Base-by-base conservation (phyloP, 2,113 vertebrate genomes). In the Pampusana beccarii region DNA sequence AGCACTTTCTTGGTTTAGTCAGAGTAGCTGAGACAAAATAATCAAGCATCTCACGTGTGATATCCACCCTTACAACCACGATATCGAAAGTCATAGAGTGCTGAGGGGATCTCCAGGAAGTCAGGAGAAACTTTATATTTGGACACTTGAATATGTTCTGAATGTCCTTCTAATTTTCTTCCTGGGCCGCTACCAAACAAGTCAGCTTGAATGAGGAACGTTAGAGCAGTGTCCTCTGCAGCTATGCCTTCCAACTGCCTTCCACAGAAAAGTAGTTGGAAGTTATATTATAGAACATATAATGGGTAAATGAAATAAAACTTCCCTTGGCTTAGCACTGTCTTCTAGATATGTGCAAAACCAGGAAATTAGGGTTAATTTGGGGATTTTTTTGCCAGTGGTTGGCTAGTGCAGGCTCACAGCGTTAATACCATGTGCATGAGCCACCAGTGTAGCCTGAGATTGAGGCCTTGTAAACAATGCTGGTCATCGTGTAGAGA, bases 121-220 rank as follows among this genome's bases (percentile, higher is more conserved):
- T 38, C 33, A 58, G 56, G 18, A 77, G 44, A 54, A 48, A 69
- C 38, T 73, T 69, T n/a, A 18, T 48, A 12, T 79, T 77, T 60
- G 13, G 38, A 29, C 0, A 0, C 8, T 87, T 80, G 23, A 24
- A 7, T 73, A 23, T 16, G 21, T 46, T 11, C 29, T 4, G 9
- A 64, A 15, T n/a, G 33, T 4, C 23, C 19, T 1, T 0, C 25
- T 88, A 1, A 1, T 51, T 67, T 62, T 73, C 16, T 62, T 92
- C 16, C 13, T 78, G 66, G 12, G 34, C 62, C 65, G 7, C 61
- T 38, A 40, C 10, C 13, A 46, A 54, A 42, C 19, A 60, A 66
- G 15, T 56, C 24, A 42, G 13, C 48, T 64, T 73, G 23, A 60
- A 65, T 48, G 3, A 12, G 14, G 72, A 77, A 13, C 58, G 4